Evolutionary conservation across 2,797 vertebrate genomes (phyloP).

Genomic region (Nothura maculosa): DNA sequence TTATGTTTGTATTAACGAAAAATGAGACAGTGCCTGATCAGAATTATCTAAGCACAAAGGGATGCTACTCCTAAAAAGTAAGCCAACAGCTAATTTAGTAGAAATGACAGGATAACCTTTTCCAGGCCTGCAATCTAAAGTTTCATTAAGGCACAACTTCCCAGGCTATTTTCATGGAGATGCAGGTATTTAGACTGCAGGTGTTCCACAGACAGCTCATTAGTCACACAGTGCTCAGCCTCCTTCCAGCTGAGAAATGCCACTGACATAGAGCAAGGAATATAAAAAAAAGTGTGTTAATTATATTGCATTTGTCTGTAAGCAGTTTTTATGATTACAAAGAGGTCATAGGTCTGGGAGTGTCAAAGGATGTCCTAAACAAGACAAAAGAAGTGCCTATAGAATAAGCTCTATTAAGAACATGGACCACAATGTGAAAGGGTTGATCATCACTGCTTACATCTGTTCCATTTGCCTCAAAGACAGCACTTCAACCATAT

Average conservation of each 20-base stretch:
- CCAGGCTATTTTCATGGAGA: neutral
- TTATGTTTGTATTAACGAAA: neutral
- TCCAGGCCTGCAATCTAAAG: neutral
- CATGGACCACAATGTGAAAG: neutral
- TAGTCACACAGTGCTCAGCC: neutral
- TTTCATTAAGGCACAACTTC: neutral
- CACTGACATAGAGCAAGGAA: neutral
- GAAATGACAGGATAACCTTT: constrained; percentile 27
- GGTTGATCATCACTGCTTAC: neutral
- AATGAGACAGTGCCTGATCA: neutral
- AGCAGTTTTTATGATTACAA: neutral
- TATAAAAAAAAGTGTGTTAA: accelerated
- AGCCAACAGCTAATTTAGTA: neutral
- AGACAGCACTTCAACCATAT: neutral
- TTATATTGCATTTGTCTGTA: neutral
- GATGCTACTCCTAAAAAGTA: neutral
- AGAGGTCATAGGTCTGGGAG: neutral
- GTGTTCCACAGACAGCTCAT: constrained; percentile 22
- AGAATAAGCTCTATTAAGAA: neutral
- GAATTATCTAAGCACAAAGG: neutral
- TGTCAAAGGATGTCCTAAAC: neutral
- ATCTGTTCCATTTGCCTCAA: neutral
- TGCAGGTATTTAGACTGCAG: neutral
- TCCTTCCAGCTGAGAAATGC: neutral
- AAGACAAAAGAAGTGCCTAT: neutral